Conservation (phyloP, 2,888 invertebrate genomes). For the Hydrotaea cyrtoneurina region DNA sequence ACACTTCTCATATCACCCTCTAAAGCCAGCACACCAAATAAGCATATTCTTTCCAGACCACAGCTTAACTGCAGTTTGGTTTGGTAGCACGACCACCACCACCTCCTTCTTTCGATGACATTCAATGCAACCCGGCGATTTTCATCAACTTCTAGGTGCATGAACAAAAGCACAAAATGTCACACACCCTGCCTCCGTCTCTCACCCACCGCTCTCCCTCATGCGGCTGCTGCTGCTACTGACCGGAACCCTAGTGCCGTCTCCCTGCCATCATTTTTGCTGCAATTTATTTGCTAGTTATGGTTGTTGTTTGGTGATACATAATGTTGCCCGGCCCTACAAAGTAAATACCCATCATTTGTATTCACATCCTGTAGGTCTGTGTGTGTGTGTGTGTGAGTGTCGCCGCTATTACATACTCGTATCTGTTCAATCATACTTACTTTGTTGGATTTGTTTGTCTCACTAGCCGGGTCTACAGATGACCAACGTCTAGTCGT, state of each 20-base stretch:
- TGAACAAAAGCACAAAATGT: too few relatives aligned
- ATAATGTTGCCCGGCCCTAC: neutral
- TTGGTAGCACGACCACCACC: slow-evolving; percentile 12
- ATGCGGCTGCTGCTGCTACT: too few relatives aligned
- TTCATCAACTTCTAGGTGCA: too few relatives aligned
- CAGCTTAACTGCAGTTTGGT: slow-evolving; percentile 60
- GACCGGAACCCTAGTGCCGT: too few relatives aligned
- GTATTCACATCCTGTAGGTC: neutral
- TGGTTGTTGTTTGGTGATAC: neutral
- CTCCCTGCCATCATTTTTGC: too few relatives aligned
- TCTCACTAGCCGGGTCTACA: neutral
- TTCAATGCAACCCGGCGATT: too few relatives aligned
- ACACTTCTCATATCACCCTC: neutral
- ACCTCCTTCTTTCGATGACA: slow-evolving; percentile 17
- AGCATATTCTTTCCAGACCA: slow-evolving; percentile 52
- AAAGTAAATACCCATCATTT: slow-evolving; percentile 3
- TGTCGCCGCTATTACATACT: too few relatives aligned
- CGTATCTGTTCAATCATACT: slow-evolving; percentile 11
- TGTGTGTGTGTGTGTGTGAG: too few relatives aligned
- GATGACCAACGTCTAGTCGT: neutral
- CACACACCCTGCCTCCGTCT: too few relatives aligned
- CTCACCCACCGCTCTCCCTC: too few relatives aligned
- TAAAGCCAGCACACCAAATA: neutral
- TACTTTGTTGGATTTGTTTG: slow-evolving; percentile 13
- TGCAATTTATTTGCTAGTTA: neutral